Base-by-base conservation (phyloP, 2,888 invertebrate species). In the Limnephilus rhombicus region DNA sequence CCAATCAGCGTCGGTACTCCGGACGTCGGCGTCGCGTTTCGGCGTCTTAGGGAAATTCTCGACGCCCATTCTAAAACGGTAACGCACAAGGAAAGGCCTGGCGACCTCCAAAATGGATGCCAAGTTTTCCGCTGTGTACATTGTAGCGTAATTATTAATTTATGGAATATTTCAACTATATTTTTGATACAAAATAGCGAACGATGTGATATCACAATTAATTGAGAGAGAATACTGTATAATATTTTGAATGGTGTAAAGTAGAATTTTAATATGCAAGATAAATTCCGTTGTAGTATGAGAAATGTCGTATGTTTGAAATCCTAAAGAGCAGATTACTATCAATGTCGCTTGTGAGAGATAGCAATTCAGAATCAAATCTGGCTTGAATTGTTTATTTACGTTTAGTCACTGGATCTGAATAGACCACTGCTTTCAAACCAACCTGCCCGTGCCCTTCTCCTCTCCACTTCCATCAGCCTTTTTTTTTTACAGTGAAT, bases 41-140 rank as follows among this genome's bases (percentile, higher is more conserved):
- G 53, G 18, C 53, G 53, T 53, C 53, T 53, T 68, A n/a, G 37
- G 85, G 85, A 85, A n/a, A n/a, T 18, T 85, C n/a, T 41, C 86
- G 86, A 86, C 49, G 86, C 86, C 49, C 83, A n/a, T 68, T 68
- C 68, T 86, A 86, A 86, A 86, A 86, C 29, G 86, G 86, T 49
- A 86, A 29, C 45, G 41, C 49, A 86, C 11, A 41, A n/a, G 45
- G n/a, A 41, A 86, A 83, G 83, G 68, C 68, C 68, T 9, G 7
- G 24, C 49, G 86, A 86, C 86, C 86, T 86, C 86, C 45, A 45
- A n/a, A 5, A 11, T 37, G 41, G 49, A n/a, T 86, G 86, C 49
- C 41, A 86, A 86, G 86, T 45, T 86, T 34, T n/a, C 83, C 15
- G 9, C 68, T n/a, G 68, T 2, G 68, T n/a, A 68, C 68, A 11